Percentiles rank a stretch among this genome's conserved stretches.
Conservation (phyloP, 2,797 vertebrate species). For the Lepidocolaptes lacrymiger region DNA sequence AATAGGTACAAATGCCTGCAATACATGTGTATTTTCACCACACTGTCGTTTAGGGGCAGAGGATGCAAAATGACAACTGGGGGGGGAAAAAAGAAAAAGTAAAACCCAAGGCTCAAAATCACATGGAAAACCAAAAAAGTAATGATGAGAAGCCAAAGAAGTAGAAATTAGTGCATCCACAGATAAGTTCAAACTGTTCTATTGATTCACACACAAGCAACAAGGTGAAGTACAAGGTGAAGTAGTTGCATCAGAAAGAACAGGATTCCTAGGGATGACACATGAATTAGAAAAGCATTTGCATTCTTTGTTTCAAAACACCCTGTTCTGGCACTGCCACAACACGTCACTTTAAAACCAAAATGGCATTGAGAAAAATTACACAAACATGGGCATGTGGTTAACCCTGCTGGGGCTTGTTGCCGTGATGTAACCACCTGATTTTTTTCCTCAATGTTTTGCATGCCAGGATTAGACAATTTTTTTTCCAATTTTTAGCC, state of each 20-base stretch:
- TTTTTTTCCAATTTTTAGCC: conserved; percentile 2
- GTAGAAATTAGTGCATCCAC: background rate
- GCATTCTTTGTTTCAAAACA: background rate
- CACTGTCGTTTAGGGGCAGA: background rate
- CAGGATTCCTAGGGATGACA: conserved; percentile 2
- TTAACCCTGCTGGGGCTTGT: conserved; percentile 55
- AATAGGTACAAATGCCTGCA: background rate
- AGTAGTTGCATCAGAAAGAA: background rate
- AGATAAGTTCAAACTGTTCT: background rate
- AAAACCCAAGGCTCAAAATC: background rate
- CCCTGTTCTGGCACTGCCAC: conserved; percentile 30
- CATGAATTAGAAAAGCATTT: conserved; percentile 13
- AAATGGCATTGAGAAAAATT: conserved; percentile 43
- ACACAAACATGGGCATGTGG: conserved; percentile 40
- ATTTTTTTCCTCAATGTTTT: background rate
- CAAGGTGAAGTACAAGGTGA: no score
- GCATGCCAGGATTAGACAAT: background rate
- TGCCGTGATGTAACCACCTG: conserved; percentile 25
- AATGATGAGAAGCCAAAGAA: background rate
- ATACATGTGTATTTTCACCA: background rate
- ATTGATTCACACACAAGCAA: background rate
- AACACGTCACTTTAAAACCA: conserved; percentile 51
- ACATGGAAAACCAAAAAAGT: background rate
- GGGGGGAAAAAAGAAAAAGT: background rate
- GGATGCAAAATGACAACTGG: background rate